Evolutionary conservation across 2,888 invertebrate species (phyloP), one percentile per base, ranked within the genome.

Genomic region (Alviniconcha strummeri): DNA sequence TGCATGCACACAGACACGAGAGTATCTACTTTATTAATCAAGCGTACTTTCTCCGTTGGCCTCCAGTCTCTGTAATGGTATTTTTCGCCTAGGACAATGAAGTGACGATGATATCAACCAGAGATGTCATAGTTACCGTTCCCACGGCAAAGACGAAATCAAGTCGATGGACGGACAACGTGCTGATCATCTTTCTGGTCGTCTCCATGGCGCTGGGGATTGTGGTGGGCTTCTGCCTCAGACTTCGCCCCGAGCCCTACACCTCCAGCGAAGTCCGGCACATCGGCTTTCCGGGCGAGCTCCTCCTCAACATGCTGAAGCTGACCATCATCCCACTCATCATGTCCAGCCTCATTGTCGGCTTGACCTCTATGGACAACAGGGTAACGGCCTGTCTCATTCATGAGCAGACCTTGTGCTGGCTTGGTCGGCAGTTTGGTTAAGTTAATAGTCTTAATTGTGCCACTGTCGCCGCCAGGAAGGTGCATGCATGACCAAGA

Each of bases 351-450:
- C 94, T 96, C 69, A 95, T 96, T 83, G 94, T 95, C 87, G 95
- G 95, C 77, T 97, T 98, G 88, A 98, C 98, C 69, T 96, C 97
- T 0, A 94, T 98, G 92, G 98, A 98, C 94, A 95, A 98, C 84
- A 96, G 96, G 91, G 95, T 98, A 36, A 36, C 36, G 36, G 36
- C 36, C 36, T 36, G 36, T 3, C 36, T 36, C 36, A 36, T 36
- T 36, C 36, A 36, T 36, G 36, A 36, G 36, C 36, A 36, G 36
- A 36, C 36, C 36, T 36, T 36, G 36, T 1, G 36, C 3, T 36
- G 36, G 36, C 36, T 36, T 36, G 36, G 36, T 36, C 36, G 36
- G 36, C 36, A 36, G 36, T 36, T 36, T 36, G 36, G 36, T 36
- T 36, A 36, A 36, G 36, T 36, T 36, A 36, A 36, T 36, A 36